A percentile compares a stretch with the other conserved stretches of the same genome.
These are phyloP conservation scores for Nebria salina DNA, from an alignment of 2,888 invertebrate genomes.

Conservation along the genomic window DNA sequence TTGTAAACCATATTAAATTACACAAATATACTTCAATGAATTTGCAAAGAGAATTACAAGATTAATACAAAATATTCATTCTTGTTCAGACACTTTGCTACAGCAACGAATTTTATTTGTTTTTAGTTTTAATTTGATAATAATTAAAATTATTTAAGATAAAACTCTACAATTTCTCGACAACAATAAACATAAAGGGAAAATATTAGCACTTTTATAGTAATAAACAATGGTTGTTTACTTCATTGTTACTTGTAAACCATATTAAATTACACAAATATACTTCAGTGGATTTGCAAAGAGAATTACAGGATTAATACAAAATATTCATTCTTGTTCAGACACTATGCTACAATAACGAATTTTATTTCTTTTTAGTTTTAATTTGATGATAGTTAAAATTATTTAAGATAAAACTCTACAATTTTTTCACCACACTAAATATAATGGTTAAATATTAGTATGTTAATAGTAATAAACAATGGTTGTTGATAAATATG, in stretches of 20 bases:
- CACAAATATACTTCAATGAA: neutral
- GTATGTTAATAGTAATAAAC: too few relatives aligned
- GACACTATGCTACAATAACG: conserved; percentile 2
- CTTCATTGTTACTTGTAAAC: too few relatives aligned
- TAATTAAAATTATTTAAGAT: neutral
- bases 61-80: conserved; percentile 27
- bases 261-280: too few relatives aligned
- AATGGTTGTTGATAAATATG: too few relatives aligned
- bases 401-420: neutral
- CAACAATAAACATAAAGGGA: too few relatives aligned
- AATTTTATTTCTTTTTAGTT: neutral
- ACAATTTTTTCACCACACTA: too few relatives aligned
- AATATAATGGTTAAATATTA: too few relatives aligned
- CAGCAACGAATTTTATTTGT: neutral
- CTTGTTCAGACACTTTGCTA: conserved; percentile 9
- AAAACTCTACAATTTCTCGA: neutral
- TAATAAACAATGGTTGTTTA: too few relatives aligned
- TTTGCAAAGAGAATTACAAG: neutral
- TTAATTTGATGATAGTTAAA: neutral
- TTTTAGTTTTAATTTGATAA: neutral
- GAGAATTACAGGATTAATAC: neutral
- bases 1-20: too few relatives aligned
- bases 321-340: conserved; percentile 31
- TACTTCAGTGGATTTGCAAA: neutral
- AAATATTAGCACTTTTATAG: too few relatives aligned